Evolutionary conservation across 2,888 invertebrate genomes (phyloP), one percentile per base, ranked within the genome.

Genomic region (Pheosia gnoma): DNA sequence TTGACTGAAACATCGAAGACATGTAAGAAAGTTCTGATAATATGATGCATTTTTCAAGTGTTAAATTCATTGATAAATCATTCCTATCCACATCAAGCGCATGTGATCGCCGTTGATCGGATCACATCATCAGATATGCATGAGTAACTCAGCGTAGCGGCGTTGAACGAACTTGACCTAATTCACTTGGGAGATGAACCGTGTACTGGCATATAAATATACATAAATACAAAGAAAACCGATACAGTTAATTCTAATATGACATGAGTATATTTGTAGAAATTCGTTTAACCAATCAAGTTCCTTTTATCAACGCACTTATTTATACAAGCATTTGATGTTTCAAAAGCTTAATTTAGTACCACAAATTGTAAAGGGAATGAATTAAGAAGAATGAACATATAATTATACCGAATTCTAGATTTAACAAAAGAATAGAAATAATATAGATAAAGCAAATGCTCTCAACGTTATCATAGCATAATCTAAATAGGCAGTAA

Each of bases 161-260:
- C 65, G 61, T 53, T 67, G 61, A 62, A 71, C 62, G 71, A 72
- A 72, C 71, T 77, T 79, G 77, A 72, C 72, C 75, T 55, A 68
- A 63, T 70, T 79, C 47, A 45, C 11, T 64, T 58, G 38, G 39
- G 71, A 69, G 58, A 68, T 58, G 66, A 60, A 57, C 58, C 56
- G 58, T 60, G 66, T 67, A 70, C 67, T 71, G 58, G 65, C 11
- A n/a, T 47, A n/a, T 5, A 47, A 4, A 47, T 11, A n/a, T 25
- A 25, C 25, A 25, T 2, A 25, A 2, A 25, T 2, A n/a, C n/a
- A n/a, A n/a, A n/a, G n/a, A n/a, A 0, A 25, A 25, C 5, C 1
- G 47, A n/a, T 11, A n/a, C 47, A n/a, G 25, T 25, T 25, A 25
- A 25, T 25, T 25, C 25, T 25, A 25, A 25, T 25, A 25, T 25